Evolutionary conservation across 2,888 invertebrate genomes (phyloP).

Genomic region (Scelioninae gen. 1): DNA sequence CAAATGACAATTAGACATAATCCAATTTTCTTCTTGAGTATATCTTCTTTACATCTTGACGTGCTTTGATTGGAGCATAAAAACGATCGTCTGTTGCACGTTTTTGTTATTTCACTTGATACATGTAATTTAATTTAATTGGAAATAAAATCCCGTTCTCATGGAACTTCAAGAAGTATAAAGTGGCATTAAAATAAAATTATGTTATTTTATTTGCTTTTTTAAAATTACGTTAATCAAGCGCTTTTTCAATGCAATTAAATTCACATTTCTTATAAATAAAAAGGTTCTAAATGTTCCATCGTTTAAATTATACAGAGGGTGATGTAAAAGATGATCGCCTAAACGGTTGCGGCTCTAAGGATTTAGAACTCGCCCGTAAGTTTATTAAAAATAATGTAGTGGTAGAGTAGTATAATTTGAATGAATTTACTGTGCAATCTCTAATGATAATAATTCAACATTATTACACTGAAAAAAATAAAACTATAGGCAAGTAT

Average conservation of each 20-base stretch:
- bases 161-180: neutral
- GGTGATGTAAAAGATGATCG: slow-evolving; percentile 95
- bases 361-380: slow-evolving; percentile 88
- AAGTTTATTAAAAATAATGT: slow-evolving; percentile 68
- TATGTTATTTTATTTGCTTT: neutral
- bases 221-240: neutral
- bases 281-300: neutral
- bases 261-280: neutral
- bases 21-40: too few relatives aligned
- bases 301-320: slow-evolving; percentile 85
- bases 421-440: slow-evolving; percentile 4
- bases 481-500: too few relatives aligned
- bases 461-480: neutral
- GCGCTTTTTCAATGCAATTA: neutral
- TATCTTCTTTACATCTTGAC: too few relatives aligned
- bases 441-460: slow-evolving; percentile 13
- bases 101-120: neutral
- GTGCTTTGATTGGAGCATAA: neutral
- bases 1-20: neutral
- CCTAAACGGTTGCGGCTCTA: slow-evolving; percentile 91
- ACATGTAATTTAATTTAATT: neutral
- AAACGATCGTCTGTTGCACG: too few relatives aligned
- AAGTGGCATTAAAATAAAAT: slow-evolving; percentile 2
- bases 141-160: too few relatives aligned
- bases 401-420: neutral